These are phyloP conservation scores for Hymenochirus boettgeri DNA, from an alignment of 2,113 vertebrate genomes.

Conservation along the genomic window DNA sequence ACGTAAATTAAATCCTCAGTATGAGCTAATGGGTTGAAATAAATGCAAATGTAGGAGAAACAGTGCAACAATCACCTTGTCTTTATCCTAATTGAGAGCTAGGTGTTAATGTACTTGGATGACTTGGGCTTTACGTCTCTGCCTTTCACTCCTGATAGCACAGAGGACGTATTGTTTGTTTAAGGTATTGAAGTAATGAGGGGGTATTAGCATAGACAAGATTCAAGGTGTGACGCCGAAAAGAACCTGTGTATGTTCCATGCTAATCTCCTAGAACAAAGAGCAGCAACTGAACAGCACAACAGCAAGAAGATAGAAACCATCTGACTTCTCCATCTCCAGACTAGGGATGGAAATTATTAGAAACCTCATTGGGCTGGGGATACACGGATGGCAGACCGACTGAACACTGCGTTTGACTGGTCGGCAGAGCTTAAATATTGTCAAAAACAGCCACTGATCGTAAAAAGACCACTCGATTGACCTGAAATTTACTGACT, in stretches of 20 bases:
- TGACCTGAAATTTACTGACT: no score
- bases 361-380: no score
- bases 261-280: neutral
- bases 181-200: conserved; percentile 20
- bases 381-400: no score
- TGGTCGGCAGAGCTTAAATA: no score
- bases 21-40: no score
- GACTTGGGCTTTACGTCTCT: neutral
- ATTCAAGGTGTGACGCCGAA: conserved; percentile 11
- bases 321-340: no score
- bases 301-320: no score
- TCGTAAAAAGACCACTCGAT: no score
- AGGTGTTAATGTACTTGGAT: conserved; percentile 27
- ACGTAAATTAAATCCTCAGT: no score
- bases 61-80: conserved; percentile 7
- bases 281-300: neutral
- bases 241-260: neutral
- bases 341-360: no score
- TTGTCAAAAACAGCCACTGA: no score
- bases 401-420: no score
- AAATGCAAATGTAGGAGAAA: neutral
- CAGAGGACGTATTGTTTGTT: conserved; percentile 16
- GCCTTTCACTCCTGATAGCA: neutral
- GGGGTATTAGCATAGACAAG: conserved; percentile 24
- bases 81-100: conserved; percentile 15